Base-by-base conservation (phyloP, 2,888 invertebrate genomes). In the Scaptomyza flava region DNA sequence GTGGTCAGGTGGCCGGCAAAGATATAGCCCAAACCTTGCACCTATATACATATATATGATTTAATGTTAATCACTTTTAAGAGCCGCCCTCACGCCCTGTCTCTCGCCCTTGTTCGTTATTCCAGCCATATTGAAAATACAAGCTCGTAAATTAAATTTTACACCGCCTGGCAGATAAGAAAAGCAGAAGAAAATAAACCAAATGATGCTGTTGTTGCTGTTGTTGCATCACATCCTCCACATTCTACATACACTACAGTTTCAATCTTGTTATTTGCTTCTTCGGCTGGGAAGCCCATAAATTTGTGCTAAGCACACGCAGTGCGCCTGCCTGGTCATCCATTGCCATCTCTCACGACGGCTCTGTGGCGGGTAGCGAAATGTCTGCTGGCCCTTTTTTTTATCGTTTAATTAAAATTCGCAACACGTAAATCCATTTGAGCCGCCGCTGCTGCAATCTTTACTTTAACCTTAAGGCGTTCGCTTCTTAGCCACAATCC, bases 401-500 rank as follows among this genome's bases (percentile, higher is more conserved):
- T 87, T 89, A 87, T 81, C 87, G 86, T 89, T 89, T 87, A 87
- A 87, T 87, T 87, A 87, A 87, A 87, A 87, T 87, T 87, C 89
- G 81, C 89, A 89, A 89, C 87, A 87, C 87, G 87, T 87, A 89
- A 83, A 83, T 89, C 83, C 89, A 87, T 89, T 89, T 89, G 87
- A 86, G 84, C 88, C 84, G 84, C 88, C 84, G 78, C 84, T 79
- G 83, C 84, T 87, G 84, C 84, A 84, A 84, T 84, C 84, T 84
- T 84, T 83, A 88, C 84, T 84, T 87, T 82, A 87, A 84, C 84
- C 88, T 88, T 82, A 83, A 88, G 87, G 84, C 88, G 60, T 59
- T 73, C 67, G 68, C 64, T 65, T 60, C 68, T 70, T 68, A 64
- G 63, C 70, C 84, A 60, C 76, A 65, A 70, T 64, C 77, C 70